These are phyloP conservation scores for Ischnus inquisitorius DNA, from an alignment of 2,888 invertebrate genomes.

Conservation along the genomic window DNA sequence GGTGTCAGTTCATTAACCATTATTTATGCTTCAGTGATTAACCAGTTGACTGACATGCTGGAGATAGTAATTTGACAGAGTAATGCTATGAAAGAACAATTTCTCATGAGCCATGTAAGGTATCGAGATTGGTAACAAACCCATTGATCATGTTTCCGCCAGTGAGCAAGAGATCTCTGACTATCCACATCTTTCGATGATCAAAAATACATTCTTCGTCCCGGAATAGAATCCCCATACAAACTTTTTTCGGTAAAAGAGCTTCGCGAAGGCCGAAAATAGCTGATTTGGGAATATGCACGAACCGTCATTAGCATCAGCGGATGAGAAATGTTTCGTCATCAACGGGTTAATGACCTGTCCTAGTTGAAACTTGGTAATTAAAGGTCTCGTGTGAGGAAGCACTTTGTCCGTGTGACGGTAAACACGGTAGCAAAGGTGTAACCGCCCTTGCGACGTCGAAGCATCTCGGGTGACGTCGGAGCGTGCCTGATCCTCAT, in stretches of 20 bases:
- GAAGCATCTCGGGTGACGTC: slow-evolving; percentile 11
- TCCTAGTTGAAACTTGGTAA: background rate
- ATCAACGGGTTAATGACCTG: background rate
- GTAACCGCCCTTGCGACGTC: slow-evolving; percentile 7
- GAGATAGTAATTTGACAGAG: no score
- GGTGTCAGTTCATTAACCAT: no score
- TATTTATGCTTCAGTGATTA: no score
- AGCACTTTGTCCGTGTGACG: slow-evolving; percentile 9
- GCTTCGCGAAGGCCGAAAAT: background rate
- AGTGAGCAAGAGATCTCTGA: no score
- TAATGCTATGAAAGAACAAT: no score
- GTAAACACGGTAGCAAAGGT: background rate
- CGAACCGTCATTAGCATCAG: background rate
- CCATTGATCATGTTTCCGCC: no score
- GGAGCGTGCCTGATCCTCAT: slow-evolving; percentile 37
- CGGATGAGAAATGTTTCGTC: background rate
- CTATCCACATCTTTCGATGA: no score
- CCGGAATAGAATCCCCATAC: background rate
- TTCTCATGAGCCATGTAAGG: no score
- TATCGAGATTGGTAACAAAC: no score
- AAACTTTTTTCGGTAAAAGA: background rate
- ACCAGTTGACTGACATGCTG: no score
- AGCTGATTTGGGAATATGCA: background rate
- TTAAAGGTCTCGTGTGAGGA: background rate
- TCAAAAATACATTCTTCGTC: background rate